These are phyloP conservation scores for Drosophila niveifrons DNA, from an alignment of 2,888 invertebrate species.

Conservation along the genomic window DNA sequence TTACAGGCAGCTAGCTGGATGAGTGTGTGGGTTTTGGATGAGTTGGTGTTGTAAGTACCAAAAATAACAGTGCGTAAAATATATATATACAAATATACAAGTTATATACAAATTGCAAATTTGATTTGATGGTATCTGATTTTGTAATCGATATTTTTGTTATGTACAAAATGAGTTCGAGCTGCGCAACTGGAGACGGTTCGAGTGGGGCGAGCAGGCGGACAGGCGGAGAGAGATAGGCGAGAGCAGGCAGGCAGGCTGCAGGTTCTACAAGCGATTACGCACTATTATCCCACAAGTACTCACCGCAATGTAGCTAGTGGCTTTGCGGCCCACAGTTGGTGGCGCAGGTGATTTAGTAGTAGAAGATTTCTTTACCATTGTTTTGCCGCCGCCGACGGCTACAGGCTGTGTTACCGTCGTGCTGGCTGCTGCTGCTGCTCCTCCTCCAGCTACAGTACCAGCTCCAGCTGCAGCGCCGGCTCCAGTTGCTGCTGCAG, in stretches of 20 bases:
- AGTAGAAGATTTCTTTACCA: conserved; percentile 83
- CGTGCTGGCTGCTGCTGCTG: conserved; percentile 22
- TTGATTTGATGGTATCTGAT: conserved; percentile 16
- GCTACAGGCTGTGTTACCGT: conserved; percentile 45
- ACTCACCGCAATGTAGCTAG: conserved; percentile 88
- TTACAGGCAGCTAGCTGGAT: neutral
- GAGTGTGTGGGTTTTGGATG: conserved; percentile 24
- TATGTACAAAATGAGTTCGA: conserved; percentile 17
- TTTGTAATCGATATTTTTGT: conserved; percentile 2
- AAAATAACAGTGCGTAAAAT: conserved; percentile 77
- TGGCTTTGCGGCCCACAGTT: conserved; percentile 87
- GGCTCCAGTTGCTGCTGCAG: neutral
- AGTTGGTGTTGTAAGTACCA: conserved; percentile 73
- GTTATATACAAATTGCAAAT: conserved; percentile 63
- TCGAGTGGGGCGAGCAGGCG: conserved; percentile 21
- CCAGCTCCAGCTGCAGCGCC: neutral
- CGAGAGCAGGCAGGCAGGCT: conserved; percentile 34
- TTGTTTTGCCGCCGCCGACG: conserved; percentile 59
- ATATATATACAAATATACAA: conserved; percentile 38
- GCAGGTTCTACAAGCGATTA: conserved; percentile 67
- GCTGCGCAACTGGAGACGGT: conserved; percentile 13
- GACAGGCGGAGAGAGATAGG: conserved; percentile 34
- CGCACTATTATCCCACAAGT: conserved; percentile 78
- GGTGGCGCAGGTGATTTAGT: conserved; percentile 86
- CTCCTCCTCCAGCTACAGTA: conserved; percentile 3